Evolutionary conservation across 1,140 invertebrate genomes (phyloP), one percentile per base, ranked within the genome.

Genomic region (Pinna nobilis): DNA sequence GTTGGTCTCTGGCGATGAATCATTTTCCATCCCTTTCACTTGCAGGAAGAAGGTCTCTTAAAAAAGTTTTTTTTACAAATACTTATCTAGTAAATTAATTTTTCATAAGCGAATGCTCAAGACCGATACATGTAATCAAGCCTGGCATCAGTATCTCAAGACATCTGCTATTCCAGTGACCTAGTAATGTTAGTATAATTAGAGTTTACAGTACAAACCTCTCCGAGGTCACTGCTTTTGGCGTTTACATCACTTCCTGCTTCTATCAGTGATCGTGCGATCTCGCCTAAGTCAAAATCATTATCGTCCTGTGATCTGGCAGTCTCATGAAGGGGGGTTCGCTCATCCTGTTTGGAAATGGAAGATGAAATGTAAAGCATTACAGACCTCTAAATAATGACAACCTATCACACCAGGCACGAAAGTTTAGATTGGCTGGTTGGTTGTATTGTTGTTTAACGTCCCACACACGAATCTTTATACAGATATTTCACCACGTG

Each of bases 301-400:
- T 85, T 80, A 35, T 71, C 70, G 32, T 76, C 71, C 39, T 77
- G 79, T n/a, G 83, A 83, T 15, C 82, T 63, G 57, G 84, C 86
- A 20, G 82, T 82, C 72, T 89, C 88, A 76, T 88, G 87, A 11
- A 89, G 61, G 0, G 87, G 84, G 70, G 82, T 84, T 32, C 89
- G 69, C 32, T 84, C 77, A 79, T 89, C 88, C 88, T 89, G 73
- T 7, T 65, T 51, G 47, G 23, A 39, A 64, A 32, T 33, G 39
- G 51, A 51, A 15, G 13, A 55, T 35, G 7, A 35, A 9, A 51
- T 20, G 33, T 25, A 18, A 47, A 57, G 20, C 23, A 39, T 25
- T 11, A 25, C 20, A 28, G 30, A 61, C 28, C 20, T 44, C n/a
- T 70, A n/a, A 15, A 59, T 60, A 61, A 55, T 39, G n/a, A 55